phyloP scores from a whole-genome alignment of 2,113 vertebrate species.

The Balaenoptera acutorostrata region DNA sequence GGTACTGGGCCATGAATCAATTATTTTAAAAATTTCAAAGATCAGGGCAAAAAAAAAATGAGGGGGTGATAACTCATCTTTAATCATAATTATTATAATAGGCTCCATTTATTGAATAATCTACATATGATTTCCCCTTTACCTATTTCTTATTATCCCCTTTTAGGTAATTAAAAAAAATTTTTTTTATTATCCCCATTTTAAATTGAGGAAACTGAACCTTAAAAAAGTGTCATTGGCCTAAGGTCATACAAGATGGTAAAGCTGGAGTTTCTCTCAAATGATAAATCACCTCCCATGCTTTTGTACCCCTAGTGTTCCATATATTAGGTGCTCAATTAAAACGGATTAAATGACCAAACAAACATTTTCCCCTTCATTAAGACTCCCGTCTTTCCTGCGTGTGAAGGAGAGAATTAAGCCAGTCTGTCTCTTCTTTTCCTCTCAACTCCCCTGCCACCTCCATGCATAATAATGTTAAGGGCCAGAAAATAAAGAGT shows the following conservation, averaged over 20 bases:
- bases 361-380: neutral
- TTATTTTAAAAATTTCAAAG: constrained; percentile 19
- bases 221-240: neutral
- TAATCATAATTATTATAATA: neutral
- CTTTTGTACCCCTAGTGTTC: neutral
- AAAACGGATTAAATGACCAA: neutral
- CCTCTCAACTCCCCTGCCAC: neutral
- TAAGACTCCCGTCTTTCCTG: neutral
- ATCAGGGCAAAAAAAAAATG: neutral
- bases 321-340: neutral
- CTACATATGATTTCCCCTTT: neutral
- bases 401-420: neutral
- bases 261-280: neutral
- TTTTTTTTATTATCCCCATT: neutral
- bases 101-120: neutral
- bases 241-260: neutral
- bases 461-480: neutral
- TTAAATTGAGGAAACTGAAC: neutral
- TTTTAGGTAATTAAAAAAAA: no score
- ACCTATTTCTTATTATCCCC: neutral
- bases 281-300: neutral
- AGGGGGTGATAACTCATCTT: neutral
- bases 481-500: neutral
- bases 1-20: neutral
- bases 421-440: neutral